phyloP scores from a whole-genome alignment of 2,113 vertebrate species.

The Cyphomyrus plagiostoma region DNA sequence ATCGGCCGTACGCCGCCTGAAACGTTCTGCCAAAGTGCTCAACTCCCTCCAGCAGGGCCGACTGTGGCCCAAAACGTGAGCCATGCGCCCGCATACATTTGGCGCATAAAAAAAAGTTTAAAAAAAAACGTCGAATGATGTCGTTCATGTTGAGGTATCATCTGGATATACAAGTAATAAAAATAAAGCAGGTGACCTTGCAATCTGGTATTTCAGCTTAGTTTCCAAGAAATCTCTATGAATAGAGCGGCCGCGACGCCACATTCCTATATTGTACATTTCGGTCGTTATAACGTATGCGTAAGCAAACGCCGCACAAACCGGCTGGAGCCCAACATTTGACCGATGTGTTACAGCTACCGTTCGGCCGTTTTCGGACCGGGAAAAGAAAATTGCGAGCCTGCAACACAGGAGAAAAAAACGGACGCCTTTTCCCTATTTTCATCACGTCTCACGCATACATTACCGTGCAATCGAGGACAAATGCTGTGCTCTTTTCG shows the following conservation, averaged over 20 bases:
- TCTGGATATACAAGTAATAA: background rate
- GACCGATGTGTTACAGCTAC: background rate
- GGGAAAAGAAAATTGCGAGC: background rate
- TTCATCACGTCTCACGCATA: background rate
- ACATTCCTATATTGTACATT: background rate
- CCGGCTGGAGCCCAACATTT: background rate
- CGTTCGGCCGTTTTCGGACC: background rate
- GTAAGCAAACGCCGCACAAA: background rate
- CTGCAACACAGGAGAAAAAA: background rate
- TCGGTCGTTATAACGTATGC: background rate
- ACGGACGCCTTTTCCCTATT: background rate
- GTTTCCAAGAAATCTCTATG: background rate
- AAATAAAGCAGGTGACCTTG: conserved; percentile 13
- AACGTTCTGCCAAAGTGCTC: background rate
- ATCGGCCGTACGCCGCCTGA: background rate
- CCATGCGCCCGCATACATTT: background rate
- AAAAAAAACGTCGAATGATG: background rate
- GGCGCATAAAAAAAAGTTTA: conserved; percentile 5
- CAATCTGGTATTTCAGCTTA: background rate
- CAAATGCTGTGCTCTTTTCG: background rate
- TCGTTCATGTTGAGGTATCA: background rate
- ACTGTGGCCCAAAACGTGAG: background rate
- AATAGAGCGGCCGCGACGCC: background rate
- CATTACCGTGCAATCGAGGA: conserved; percentile 9
- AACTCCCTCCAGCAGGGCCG: background rate